Conservation (phyloP, 2,113 vertebrate species). For the Neotragus moschatus region DNA sequence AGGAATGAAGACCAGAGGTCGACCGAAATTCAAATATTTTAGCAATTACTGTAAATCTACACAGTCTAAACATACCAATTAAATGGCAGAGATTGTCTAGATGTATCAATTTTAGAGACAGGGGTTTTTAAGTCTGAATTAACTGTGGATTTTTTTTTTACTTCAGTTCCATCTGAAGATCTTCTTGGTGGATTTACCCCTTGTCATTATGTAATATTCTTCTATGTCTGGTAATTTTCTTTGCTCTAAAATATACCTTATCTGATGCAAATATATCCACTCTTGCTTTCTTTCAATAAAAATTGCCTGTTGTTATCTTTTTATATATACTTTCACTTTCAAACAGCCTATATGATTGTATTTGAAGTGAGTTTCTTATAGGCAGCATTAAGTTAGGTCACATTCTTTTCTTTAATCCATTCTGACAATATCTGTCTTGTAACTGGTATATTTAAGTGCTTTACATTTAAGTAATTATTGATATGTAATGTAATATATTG, state of each 20-base stretch:
- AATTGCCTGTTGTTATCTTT: not conserved
- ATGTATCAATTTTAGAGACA: not conserved
- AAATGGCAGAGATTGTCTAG: not conserved
- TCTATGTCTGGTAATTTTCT: not conserved
- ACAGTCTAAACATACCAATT: not conserved
- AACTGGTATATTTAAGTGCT: not conserved
- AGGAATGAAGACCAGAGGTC: not conserved
- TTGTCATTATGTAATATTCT: not conserved
- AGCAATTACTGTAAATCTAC: not conserved
- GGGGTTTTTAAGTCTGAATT: not conserved
- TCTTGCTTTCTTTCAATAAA: not conserved
- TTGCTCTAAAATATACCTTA: not conserved
- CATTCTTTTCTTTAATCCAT: not conserved
- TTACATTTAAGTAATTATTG: not conserved
- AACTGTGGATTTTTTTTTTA: not conserved
- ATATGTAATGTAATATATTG: not conserved
- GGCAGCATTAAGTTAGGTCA: not conserved
- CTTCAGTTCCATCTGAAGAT: not conserved
- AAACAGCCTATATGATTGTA: not conserved
- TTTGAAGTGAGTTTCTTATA: not conserved
- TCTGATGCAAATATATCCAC: not conserved
- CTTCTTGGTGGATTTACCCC: not conserved
- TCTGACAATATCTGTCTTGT: not conserved
- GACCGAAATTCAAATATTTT: not conserved
- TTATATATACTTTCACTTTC: not conserved